A percentile compares a stretch with the other conserved stretches of the same genome.
These are phyloP conservation scores for Osmerus eperlanus DNA, from an alignment of 2,113 vertebrate species.

Conservation along the genomic window DNA sequence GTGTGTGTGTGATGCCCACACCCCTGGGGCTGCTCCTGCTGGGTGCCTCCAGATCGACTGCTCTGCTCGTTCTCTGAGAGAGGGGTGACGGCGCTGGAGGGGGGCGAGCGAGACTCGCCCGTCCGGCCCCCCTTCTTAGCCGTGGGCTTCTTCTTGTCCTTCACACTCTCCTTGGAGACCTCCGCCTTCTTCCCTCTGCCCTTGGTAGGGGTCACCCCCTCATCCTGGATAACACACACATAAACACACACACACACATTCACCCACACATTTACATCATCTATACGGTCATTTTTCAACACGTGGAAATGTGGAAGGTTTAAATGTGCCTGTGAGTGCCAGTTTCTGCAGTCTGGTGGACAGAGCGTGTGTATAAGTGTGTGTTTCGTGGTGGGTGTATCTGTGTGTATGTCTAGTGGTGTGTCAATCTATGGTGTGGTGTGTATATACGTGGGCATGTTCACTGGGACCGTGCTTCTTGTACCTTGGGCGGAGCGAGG, in stretches of 20 bases:
- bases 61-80: constrained; percentile 48
- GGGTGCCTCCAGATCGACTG: background rate
- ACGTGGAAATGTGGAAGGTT: background rate
- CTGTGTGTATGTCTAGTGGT: background rate
- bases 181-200: constrained; percentile 59
- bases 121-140: constrained; percentile 36
- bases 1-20: constrained; percentile 42
- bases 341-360: too few species aligned
- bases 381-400: background rate
- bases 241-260: background rate
- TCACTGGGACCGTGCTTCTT: background rate
- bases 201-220: constrained; percentile 36
- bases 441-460: background rate
- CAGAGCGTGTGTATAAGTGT: background rate
- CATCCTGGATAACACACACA: constrained; percentile 51
- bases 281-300: too few species aligned
- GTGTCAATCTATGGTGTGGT: background rate
- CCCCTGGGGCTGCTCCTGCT: constrained; percentile 61
- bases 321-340: background rate
- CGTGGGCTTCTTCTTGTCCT: constrained; percentile 36
- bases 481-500: constrained; percentile 59
- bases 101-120: constrained; percentile 6
- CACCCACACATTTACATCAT: background rate
- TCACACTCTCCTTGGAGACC: constrained; percentile 28
- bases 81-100: accelerated